Conservation (phyloP, 1,140 invertebrate species). For the Hermetia illucens region DNA sequence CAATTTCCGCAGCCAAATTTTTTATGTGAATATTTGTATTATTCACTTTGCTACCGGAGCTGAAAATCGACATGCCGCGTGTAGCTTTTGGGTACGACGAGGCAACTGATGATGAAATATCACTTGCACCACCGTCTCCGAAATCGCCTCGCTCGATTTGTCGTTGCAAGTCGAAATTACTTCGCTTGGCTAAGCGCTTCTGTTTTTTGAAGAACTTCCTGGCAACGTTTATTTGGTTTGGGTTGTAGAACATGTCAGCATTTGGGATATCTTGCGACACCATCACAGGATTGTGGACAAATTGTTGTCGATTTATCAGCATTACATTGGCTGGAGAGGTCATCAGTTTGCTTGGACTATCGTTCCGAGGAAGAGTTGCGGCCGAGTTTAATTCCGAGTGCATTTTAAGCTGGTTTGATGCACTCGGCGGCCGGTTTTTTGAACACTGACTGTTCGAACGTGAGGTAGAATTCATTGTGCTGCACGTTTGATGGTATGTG, state of each 20-base stretch:
- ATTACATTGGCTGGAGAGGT: slow-evolving; percentile 44
- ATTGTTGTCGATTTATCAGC: slow-evolving; percentile 51
- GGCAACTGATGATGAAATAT: slow-evolving; percentile 36
- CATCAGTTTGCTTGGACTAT: slow-evolving; percentile 16
- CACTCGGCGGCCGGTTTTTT: slow-evolving; percentile 19
- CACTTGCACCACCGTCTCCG: slow-evolving; percentile 40
- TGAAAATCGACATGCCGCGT: slow-evolving; percentile 49
- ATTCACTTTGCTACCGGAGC: slow-evolving; percentile 52
- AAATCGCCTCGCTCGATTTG: slow-evolving; percentile 43
- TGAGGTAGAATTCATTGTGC: slow-evolving; percentile 36
- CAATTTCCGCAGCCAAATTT: slow-evolving; percentile 37
- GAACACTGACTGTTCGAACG: slow-evolving; percentile 47
- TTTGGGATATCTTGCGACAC: slow-evolving; percentile 25
- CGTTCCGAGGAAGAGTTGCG: slow-evolving; percentile 13
- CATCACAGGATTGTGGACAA: slow-evolving; percentile 24
- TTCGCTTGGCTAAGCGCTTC: slow-evolving; percentile 56
- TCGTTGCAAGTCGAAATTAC: slow-evolving; percentile 49
- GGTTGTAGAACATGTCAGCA: slow-evolving; percentile 80
- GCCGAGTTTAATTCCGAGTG: slow-evolving; percentile 5
- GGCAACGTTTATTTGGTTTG: slow-evolving; percentile 81
- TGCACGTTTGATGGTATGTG: slow-evolving; percentile 12
- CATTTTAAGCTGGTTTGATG: slow-evolving; percentile 1
- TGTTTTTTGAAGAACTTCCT: slow-evolving; percentile 86
- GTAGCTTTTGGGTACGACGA: slow-evolving; percentile 22
- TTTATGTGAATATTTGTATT: slow-evolving; percentile 65